Base-by-base conservation (phyloP, 2,888 invertebrate species). In the Mesoligia furuncula region DNA sequence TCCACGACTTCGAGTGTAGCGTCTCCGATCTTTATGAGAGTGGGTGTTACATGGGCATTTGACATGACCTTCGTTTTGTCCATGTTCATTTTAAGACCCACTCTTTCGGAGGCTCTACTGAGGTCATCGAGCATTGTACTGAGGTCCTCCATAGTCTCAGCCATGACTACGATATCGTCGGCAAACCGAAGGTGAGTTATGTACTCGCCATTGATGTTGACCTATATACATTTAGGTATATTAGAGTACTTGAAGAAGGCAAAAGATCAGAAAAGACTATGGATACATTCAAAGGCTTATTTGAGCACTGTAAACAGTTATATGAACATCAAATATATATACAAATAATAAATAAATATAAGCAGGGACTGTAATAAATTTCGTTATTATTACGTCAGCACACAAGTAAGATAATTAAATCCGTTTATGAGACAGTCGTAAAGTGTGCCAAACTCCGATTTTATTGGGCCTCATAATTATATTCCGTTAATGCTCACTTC, bases 401-500 rank as follows among this genome's bases (percentile, higher is more conserved):
- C 81, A 79, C 83, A 83, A 83, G 80, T 80, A 80, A 64, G 75
- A 81, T 89, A 87, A 89, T 87, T 87, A 87, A 87, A 87, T 89
- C 70, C 79, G 84, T 87, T 87, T 85, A 87, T 83, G 88, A 87
- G 88, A 70, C 77, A 65, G 88, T 87, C 88, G 81, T 87, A 81
- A 87, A 89, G 62, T 85, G 77, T 59, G 74, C 88, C 77, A 75
- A 87, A 82, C 42, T 80, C 72, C 75, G 59, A 87, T 87, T 89
- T 87, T 87, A 87, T 85, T 87, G 74, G 73, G 45, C 71, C 77
- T 74, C 88, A 87, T 87, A 89, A 89, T 87, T 83, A 89, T 87
- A 89, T 85, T 85, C 74, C 72, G 83, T 80, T 87, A 87, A 88
- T 87, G 80, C 65, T 48, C 75, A 79, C 75, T 85, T 78, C 88